Base-by-base conservation (phyloP, 2,888 invertebrate species). In the Silvanus unidentatus region DNA sequence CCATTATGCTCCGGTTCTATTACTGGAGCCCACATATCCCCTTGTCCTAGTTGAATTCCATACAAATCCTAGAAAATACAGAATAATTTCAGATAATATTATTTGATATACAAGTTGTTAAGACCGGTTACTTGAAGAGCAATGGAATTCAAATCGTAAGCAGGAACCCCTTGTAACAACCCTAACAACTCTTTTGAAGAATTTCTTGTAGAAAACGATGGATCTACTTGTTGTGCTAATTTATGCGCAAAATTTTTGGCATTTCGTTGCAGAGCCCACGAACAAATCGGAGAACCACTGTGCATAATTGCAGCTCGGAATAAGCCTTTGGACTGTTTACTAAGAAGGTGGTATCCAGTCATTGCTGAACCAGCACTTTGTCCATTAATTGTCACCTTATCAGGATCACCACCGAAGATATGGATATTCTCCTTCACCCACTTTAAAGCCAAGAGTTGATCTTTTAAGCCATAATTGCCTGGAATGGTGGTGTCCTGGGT, bases 231-330 rank as follows among this genome's bases (percentile, higher is more conserved):
- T 22, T 16, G 28, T 4, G 37, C 37, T 5, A 37, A 15, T 15
- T 8, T 3, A 16, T 37, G 55, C 2, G 59, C 55, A 1, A 55
- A 49, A n/a, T 50, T 44, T 39, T 48, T 45, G 3, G 59, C 47
- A 37, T 45, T 42, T 13, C 50, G 48, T 42, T 56, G 55, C 2
- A 22, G 32, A 1, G 42, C 43, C 47, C 48, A 50, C 9, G 45
- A 29, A 12, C 28, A 28, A 15, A 52, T 27, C 10, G 44, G 30
- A 4, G 48, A 39, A 3, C 52, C 52, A 27, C 49, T 50, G 39
- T 45, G 38, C 13, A 45, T 34, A 32, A 52, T 52, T 1, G 49
- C 50, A 12, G 35, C 35, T 32, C 28, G 11, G 11, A 22, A 39
- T 27, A 39, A 27, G 3, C 37, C 37, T 37, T 4, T 13, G 3